Evolutionary conservation across 2,113 vertebrate species (phyloP).

Genomic region (Salvator merianae): DNA sequence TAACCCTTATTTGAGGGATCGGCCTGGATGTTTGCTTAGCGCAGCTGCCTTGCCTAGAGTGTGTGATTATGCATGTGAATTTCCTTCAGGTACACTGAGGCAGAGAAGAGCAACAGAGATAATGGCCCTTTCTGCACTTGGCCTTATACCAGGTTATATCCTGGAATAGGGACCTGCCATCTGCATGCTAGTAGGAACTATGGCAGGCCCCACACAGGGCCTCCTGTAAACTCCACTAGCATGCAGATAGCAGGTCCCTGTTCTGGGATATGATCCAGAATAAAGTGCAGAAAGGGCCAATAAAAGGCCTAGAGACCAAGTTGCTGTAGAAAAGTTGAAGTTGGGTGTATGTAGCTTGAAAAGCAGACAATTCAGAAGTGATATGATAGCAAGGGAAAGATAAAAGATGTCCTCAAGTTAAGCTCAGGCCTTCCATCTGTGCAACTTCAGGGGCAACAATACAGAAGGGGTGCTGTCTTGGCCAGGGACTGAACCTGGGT

Average conservation of each 20-base stretch:
- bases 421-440: no score
- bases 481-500: background rate
- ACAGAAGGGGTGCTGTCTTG: background rate
- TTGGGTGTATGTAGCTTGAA: background rate
- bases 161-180: no score
- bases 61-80: background rate
- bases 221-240: no score
- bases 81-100: background rate
- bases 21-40: slow-evolving; percentile 46
- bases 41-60: background rate
- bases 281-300: background rate
- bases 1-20: slow-evolving; percentile 69
- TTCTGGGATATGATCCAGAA: no score
- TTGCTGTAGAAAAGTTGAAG: background rate
- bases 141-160: no score
- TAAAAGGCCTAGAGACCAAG: background rate
- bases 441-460: background rate
- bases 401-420: background rate
- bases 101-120: no score
- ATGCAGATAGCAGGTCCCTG: no score
- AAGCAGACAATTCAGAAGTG: background rate
- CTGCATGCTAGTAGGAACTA: no score
- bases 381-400: background rate
- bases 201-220: no score
- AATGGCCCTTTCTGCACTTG: background rate